Base-by-base conservation (phyloP, 2,113 vertebrate genomes). In the Poeciliopsis retropinna region DNA sequence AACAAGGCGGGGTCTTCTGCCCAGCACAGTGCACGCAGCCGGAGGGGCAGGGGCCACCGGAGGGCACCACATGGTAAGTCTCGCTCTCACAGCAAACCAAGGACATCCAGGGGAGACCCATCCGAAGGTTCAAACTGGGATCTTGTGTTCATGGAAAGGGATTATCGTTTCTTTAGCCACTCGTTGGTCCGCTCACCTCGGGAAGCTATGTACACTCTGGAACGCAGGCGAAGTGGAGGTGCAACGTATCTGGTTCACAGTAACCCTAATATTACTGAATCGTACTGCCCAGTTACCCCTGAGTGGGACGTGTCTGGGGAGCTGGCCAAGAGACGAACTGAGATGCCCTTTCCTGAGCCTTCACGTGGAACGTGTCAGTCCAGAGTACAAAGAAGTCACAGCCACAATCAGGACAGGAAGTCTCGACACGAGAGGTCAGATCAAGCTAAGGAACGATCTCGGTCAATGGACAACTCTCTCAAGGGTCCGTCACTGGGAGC, bases 251-350 rank as follows among this genome's bases (percentile, higher is more conserved):
- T 98, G 84, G 96, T 97, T 87, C 97, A 98, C 75, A 97, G 96
- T 92, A 98, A 94, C 91, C 94, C 97, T 34, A 97, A 95, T 78
- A 94, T 98, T 81, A 95, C 97, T 10, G 98, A 99, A 92, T 96
- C 98, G 30, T 96, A 96, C 87, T 99, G 97, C 92, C 97, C 98
- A 60, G 96, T 98, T 85, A 97, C 98, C 11, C 98, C 98, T 1
- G 98, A 99, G 82, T 99, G 98, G 98, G 98, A 99, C 1, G 98
- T 99, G 78, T 99, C 98, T 30, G 98, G 97, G 39, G 98, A 99
- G 86, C 84, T 99, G 74, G 97, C 97, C 82, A 99, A 99, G 91
- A 94, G 98, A 82, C 95, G 98, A 89, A 99, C 97, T 34, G 98
- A 99, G 94, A 97, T 99, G 97, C 98, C 97, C 88, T 99, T 99